Conservation (phyloP, 2,888 invertebrate genomes). For the Drosophila buzzatii region DNA sequence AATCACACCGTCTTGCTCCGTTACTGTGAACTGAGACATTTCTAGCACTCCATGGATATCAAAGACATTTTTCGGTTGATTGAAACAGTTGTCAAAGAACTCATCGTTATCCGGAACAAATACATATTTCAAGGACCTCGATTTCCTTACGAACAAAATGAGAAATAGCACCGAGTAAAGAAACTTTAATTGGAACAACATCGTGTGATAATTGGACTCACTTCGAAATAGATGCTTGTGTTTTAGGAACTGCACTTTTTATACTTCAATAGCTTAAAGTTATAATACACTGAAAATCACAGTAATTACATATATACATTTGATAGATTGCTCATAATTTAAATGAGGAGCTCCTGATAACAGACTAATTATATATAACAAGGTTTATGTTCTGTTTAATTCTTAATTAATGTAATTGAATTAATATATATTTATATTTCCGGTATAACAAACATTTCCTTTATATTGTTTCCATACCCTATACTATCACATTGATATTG, state of each 20-base stretch:
- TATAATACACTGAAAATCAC: neutral
- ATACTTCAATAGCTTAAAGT: neutral
- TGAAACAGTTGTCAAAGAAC: slow-evolving; percentile 11
- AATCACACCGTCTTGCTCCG: neutral
- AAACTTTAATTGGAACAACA: neutral
- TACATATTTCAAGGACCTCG: slow-evolving; percentile 29
- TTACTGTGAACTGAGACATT: neutral
- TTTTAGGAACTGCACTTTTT: neutral
- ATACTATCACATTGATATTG: too few relatives aligned
- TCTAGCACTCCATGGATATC: neutral
- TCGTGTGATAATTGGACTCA: neutral
- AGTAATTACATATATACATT: neutral
- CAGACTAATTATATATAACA: neutral
- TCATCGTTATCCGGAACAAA: slow-evolving; percentile 5
- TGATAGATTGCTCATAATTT: neutral
- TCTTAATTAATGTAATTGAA: neutral
- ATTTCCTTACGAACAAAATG: neutral
- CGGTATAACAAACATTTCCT: neutral
- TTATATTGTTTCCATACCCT: too few relatives aligned
- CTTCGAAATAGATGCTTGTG: neutral
- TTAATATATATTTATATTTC: neutral
- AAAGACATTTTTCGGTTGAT: neutral
- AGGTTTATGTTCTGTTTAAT: neutral
- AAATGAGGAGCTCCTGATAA: neutral
- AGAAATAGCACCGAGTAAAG: neutral